Base-by-base conservation (phyloP, 2,888 invertebrate species). In the Zhuqinia jingwanae region DNA sequence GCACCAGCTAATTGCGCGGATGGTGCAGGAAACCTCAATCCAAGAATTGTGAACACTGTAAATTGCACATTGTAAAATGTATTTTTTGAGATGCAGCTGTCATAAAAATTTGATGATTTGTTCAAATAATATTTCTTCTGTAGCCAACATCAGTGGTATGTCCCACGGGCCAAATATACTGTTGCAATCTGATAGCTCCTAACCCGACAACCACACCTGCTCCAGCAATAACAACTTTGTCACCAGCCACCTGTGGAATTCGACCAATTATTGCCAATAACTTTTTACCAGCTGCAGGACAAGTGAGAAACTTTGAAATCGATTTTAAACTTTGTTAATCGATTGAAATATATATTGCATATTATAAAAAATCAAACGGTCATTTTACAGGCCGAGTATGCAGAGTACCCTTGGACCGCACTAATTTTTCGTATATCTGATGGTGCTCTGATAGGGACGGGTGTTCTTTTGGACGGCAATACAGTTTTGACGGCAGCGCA, bases 341-440 rank as follows among this genome's bases (percentile, higher is more conserved):
- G 8, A 36, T 36, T 36, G 5, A 36, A 36, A 3, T 3, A 6
- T 36, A 36, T 36, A 3, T 36, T 8, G 36, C 36, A 36, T 36
- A 8, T 36, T 8, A 36, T 36, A 36, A 3, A 36, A 36, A 36
- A 6, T 36, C 3, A 6, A 8, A 6, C 36, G 36, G 3, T 36
- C 8, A 45, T 45, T 73, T 5, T 81, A 1, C 94, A 94, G 92
- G 94, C 95, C 10, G 93, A 92, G 86, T 95, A 93, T 90, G 96
- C 95, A 15, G 95, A 95, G 90, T 95, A 94, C 92, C 96, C 96
- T 2, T 96, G 96, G 96, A 95, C 94, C 93, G 94, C 93, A 0
- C 92, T 95, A 0, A 92, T 95, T 70, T 92, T 95, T 27, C 94
- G 94, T 1, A 47, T 53, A 0, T 93, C 92, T 50, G 93, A 93